Percentiles rank a stretch among this genome's conserved stretches.
Conservation (phyloP, 1,140 invertebrate species). For the Aphelenchoides fujianensis region DNA sequence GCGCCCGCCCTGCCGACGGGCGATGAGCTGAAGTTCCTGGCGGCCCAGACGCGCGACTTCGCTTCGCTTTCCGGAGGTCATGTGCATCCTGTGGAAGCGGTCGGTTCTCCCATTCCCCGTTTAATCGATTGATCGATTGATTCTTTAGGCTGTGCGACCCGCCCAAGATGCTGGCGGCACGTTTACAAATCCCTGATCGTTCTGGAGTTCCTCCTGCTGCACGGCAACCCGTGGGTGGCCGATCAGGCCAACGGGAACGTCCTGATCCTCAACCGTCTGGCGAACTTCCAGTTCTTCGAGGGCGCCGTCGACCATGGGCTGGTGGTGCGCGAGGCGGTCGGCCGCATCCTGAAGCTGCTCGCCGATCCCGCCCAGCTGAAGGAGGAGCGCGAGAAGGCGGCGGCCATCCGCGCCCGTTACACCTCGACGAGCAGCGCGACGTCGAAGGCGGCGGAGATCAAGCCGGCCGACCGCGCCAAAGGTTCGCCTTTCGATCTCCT, state of each 20-base stretch:
- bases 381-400: not conserved
- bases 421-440: not conserved
- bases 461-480: not conserved
- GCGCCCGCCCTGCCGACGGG: not conserved
- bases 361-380: not conserved
- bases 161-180: not conserved
- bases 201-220: not conserved
- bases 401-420: not conserved
- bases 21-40: not conserved
- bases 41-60: not conserved
- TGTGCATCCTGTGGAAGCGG: not conserved
- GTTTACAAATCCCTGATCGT: not conserved
- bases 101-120: no score
- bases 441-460: not conserved
- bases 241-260: not conserved
- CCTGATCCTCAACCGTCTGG: not conserved
- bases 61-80: not conserved
- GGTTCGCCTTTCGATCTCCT: not conserved
- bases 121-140: no score
- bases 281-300: not conserved
- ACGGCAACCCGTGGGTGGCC: not conserved
- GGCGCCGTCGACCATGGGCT: not conserved
- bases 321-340: not conserved
- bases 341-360: not conserved
- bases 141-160: not conserved